phyloP scores from a whole-genome alignment of 2,797 vertebrate species.

The Sebastes elongatus region DNA sequence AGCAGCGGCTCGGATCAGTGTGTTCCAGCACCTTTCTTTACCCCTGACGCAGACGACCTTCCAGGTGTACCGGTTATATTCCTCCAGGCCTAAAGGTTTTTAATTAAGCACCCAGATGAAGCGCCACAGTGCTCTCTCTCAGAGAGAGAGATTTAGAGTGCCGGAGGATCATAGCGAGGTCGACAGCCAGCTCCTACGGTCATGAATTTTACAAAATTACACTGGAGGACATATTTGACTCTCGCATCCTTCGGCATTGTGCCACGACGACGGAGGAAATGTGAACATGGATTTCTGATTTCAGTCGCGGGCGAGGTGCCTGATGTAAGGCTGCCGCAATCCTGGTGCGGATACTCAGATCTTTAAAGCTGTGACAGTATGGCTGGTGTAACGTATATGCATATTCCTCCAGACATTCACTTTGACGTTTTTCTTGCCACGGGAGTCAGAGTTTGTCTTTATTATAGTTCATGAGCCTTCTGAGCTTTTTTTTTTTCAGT shows the following conservation, averaged over 20 bases:
- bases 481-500: neutral
- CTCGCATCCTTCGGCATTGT: slow-evolving; percentile 15
- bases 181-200: neutral
- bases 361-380: slow-evolving; percentile 33
- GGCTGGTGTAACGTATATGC: slow-evolving; percentile 10
- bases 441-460: neutral
- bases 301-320: slow-evolving; percentile 9
- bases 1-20: slow-evolving; percentile 3
- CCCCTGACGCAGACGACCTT: neutral
- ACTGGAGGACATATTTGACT: slow-evolving; percentile 38
- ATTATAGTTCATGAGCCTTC: neutral
- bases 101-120: slow-evolving; percentile 49
- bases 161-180: neutral
- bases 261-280: slow-evolving; percentile 8
- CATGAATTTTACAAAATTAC: slow-evolving; percentile 3
- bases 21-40: neutral
- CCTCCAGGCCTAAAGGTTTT: slow-evolving; percentile 47
- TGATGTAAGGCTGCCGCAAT: slow-evolving; percentile 70
- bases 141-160: neutral
- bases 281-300: slow-evolving; percentile 22
- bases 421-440: neutral
- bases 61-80: neutral
- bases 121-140: slow-evolving; percentile 1
- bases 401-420: neutral
- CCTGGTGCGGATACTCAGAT: neutral